Conservation (phyloP, 2,113 vertebrate genomes). For the Alouatta palliata region DNA sequence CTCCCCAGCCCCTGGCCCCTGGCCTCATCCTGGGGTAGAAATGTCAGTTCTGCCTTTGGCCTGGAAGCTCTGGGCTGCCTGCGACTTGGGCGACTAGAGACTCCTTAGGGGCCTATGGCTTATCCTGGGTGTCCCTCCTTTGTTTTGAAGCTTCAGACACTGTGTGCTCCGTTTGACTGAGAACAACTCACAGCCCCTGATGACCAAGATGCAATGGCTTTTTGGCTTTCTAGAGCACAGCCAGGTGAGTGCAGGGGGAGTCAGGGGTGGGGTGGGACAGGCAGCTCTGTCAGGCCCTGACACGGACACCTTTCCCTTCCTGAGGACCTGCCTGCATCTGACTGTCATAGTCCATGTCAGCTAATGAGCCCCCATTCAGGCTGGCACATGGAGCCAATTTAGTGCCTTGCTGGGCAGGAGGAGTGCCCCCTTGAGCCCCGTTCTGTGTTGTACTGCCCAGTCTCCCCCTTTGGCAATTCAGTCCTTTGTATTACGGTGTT, state of each 20-base stretch:
- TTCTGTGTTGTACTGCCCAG: not conserved
- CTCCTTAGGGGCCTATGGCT: not conserved
- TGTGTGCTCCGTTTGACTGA: constrained; percentile 86
- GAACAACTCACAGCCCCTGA: constrained; percentile 88
- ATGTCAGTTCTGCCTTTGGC: not conserved
- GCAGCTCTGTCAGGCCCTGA: not conserved
- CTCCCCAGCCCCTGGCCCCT: not conserved
- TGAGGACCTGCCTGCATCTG: not conserved
- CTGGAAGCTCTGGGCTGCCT: not conserved
- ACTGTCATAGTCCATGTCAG: not conserved
- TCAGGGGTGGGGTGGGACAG: not conserved
- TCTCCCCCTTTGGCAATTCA: not conserved
- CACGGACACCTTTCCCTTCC: not conserved
- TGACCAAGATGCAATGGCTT: constrained; percentile 89
- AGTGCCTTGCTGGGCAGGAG: not conserved
- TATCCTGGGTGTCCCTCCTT: constrained; percentile 47
- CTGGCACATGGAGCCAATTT: fast-evolving
- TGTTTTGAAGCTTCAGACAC: constrained; percentile 85
- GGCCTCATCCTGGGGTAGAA: not conserved
- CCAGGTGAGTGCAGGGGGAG: constrained; percentile 83
- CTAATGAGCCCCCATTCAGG: not conserved
- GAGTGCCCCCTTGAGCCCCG: not conserved
- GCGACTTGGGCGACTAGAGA: too few relatives aligned
- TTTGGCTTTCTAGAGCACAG: constrained; percentile 91
- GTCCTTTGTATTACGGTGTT: not conserved